Percentiles rank a stretch among this genome's conserved stretches.
phyloP scores from a whole-genome alignment of 2,888 invertebrate species.

The Orthosia gracilis region DNA sequence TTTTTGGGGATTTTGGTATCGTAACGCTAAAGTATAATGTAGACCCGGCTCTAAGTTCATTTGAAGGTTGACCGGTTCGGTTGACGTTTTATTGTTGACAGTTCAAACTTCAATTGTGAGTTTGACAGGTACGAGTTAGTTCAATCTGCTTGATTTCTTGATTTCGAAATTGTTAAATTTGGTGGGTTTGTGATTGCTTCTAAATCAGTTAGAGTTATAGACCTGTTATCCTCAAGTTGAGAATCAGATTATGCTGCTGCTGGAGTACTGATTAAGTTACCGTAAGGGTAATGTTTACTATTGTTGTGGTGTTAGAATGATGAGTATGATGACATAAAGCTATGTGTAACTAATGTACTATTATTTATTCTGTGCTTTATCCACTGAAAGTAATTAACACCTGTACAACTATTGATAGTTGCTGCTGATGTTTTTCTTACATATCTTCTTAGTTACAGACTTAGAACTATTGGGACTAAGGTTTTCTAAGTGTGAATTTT shows the following conservation, averaged over 20 bases:
- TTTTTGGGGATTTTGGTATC: neutral
- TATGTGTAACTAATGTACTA: neutral
- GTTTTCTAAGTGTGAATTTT: neutral
- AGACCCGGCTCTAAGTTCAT: constrained; percentile 42
- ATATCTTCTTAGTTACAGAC: neutral
- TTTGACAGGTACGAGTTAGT: constrained; percentile 29
- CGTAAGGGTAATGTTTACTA: neutral
- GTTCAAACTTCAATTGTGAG: constrained; percentile 5
- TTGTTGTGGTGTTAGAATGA: constrained; percentile 22
- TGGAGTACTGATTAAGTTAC: constrained; percentile 8
- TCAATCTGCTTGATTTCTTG: neutral
- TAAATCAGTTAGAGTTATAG: neutral
- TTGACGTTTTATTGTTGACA: constrained; percentile 52
- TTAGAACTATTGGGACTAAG: neutral
- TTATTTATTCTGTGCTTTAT: too few species aligned
- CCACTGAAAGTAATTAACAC: neutral
- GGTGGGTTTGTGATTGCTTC: neutral
- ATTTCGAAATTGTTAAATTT: constrained; percentile 36
- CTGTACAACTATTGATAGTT: neutral
- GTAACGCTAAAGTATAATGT: neutral
- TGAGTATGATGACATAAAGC: constrained; percentile 19
- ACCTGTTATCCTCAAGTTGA: neutral
- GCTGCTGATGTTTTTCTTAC: neutral
- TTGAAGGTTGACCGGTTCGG: constrained; percentile 55
- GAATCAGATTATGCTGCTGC: constrained; percentile 33